Conservation (phyloP, 2,113 vertebrate species). For the Ailuropoda melanoleuca region DNA sequence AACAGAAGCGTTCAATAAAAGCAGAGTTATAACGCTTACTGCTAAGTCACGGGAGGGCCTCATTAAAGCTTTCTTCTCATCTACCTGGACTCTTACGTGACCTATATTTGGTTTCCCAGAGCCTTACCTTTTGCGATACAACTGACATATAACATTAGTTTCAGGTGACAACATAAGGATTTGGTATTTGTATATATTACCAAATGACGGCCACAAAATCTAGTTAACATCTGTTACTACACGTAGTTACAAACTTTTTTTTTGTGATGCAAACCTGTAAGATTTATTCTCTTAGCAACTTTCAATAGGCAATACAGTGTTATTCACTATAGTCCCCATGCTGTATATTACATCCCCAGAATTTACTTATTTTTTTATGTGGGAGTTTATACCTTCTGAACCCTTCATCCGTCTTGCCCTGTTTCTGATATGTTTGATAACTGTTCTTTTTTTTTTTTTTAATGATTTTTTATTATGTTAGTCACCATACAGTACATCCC, state of each 20-base stretch:
- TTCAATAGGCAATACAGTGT: neutral
- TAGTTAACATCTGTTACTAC: neutral
- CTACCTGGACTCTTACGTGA: neutral
- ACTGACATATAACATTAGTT: neutral
- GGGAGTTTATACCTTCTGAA: neutral
- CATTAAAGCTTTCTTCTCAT: neutral
- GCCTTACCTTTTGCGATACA: neutral
- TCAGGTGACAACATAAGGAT: neutral
- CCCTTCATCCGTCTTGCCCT: neutral
- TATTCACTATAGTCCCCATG: neutral
- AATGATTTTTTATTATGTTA: too few species aligned
- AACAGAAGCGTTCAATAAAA: neutral
- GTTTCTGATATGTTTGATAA: neutral
- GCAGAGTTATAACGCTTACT: rapidly evolving
- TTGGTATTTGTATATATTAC: neutral
- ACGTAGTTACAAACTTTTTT: neutral
- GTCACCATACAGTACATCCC: too few species aligned
- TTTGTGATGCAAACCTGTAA: neutral
- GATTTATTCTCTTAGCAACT: neutral
- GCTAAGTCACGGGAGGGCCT: neutral
- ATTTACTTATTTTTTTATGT: neutral
- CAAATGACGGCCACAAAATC: neutral
- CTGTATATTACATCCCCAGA: neutral
- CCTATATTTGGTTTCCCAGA: neutral
- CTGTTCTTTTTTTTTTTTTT: too few species aligned